Conservation (phyloP, 2,113 vertebrate species). For the Loxodonta africana region DNA sequence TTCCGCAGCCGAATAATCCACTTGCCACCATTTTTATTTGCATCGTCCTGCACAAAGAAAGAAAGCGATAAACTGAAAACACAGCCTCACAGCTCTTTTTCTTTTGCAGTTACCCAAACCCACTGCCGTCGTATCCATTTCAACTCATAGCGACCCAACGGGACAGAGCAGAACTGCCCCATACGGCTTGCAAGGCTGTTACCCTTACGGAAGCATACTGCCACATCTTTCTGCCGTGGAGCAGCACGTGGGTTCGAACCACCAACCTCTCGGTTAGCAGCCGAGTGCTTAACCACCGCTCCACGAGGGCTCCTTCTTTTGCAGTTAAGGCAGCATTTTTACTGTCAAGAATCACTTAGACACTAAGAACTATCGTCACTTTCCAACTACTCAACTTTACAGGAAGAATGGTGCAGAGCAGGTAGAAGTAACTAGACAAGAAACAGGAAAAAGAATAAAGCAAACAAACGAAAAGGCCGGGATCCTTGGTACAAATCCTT, state of each 20-base stretch:
- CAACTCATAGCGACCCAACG: not conserved
- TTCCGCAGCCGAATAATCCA: conserved; percentile 90
- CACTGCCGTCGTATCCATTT: accelerated
- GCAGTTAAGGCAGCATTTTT: not conserved
- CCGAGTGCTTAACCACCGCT: not conserved
- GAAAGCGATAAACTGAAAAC: conserved; percentile 42
- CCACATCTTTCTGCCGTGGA: not conserved
- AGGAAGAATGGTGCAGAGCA: not conserved
- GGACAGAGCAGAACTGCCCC: not conserved
- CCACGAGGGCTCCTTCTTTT: not conserved
- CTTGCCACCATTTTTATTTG: conserved; percentile 82
- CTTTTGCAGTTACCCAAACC: not conserved
- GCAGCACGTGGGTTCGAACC: not conserved
- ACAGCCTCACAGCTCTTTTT: not conserved
- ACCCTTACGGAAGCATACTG: not conserved
- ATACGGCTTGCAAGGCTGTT: not conserved
- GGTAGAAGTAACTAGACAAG: not conserved
- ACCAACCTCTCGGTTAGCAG: not conserved
- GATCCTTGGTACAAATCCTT: not conserved
- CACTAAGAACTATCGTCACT: not conserved
- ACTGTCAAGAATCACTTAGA: not conserved
- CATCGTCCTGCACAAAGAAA: conserved; percentile 86
- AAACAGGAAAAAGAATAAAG: not conserved
- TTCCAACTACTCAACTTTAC: not conserved
- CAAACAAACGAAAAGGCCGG: not conserved